Evolutionary conservation across 2,113 vertebrate genomes (phyloP).

Genomic region (Melanostigma gelatinosum): DNA sequence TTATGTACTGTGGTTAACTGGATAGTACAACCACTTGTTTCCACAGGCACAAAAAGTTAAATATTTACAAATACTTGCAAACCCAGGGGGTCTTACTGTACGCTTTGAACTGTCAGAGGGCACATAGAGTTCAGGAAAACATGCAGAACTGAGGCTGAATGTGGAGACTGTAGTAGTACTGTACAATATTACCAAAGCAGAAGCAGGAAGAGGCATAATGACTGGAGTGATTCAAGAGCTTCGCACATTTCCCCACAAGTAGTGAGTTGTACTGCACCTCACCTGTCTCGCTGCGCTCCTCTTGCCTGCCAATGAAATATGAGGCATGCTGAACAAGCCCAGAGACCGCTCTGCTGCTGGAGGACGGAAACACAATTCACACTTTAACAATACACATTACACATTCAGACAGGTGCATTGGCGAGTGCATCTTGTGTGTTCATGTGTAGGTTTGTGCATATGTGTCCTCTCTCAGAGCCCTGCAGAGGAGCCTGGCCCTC

Average conservation of each 20-base stretch:
- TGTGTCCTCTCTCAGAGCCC: slow-evolving; percentile 2
- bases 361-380: slow-evolving; percentile 27
- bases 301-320: slow-evolving; percentile 57
- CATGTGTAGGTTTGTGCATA: slow-evolving; percentile 1
- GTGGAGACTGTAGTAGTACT: slow-evolving; percentile 12
- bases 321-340: slow-evolving; percentile 41
- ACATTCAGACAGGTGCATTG: slow-evolving; percentile 12
- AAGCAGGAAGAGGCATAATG: slow-evolving; percentile 44
- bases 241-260: slow-evolving; percentile 61
- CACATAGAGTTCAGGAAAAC: slow-evolving; percentile 9
- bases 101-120: slow-evolving; percentile 21
- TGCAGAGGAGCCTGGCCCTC: slow-evolving; percentile 1
- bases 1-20: background rate
- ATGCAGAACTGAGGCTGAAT: slow-evolving; percentile 7
- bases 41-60: background rate
- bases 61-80: slow-evolving; percentile 13
- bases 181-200: slow-evolving; percentile 23
- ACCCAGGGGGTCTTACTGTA: slow-evolving; percentile 1
- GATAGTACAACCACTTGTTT: background rate
- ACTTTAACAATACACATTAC: slow-evolving; percentile 18
- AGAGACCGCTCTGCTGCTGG: slow-evolving; percentile 25
- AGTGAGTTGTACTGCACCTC: slow-evolving; percentile 46
- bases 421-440: background rate
- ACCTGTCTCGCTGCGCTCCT: slow-evolving; percentile 51
- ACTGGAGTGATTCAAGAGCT: slow-evolving; percentile 57